Percentiles rank a stretch among this genome's conserved stretches.
These are phyloP conservation scores for Borostomias antarcticus DNA, from an alignment of 2,797 vertebrate species.

Conservation along the genomic window DNA sequence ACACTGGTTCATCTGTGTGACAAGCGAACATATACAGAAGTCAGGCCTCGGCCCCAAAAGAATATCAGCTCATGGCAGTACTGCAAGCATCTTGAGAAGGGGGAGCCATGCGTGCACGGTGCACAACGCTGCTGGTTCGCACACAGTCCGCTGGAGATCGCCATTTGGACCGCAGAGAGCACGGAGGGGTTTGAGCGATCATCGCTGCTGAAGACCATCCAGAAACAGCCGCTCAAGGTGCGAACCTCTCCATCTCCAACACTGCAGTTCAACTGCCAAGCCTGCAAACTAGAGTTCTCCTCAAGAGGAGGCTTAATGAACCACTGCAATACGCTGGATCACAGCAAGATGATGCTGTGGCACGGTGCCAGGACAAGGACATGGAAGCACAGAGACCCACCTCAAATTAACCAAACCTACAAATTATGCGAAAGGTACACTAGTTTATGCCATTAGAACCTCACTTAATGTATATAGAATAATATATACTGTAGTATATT, in stretches of 20 bases:
- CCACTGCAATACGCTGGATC: conserved; percentile 77
- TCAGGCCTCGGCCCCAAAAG: background rate
- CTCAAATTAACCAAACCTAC: conserved; percentile 51
- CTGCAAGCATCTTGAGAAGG: background rate
- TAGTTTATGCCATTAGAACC: background rate
- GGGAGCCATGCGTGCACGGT: background rate
- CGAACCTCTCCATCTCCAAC: background rate
- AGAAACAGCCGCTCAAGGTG: background rate
- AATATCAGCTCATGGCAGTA: background rate
- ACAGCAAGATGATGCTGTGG: conserved; percentile 65
- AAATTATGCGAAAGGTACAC: conserved; percentile 75
- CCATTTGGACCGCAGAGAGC: background rate
- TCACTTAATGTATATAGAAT: too few relatives aligned
- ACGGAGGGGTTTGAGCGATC: conserved; percentile 27
- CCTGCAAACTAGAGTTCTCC: conserved; percentile 69
- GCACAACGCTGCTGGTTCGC: background rate
- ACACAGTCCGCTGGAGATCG: background rate
- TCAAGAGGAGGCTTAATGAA: conserved; percentile 76
- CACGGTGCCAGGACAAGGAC: conserved; percentile 36
- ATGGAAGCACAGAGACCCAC: conserved; percentile 72
- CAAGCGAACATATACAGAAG: background rate
- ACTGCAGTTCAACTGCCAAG: conserved; percentile 65
- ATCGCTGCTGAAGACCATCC: background rate
- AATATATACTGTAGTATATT: too few relatives aligned
- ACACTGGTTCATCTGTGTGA: background rate